Base-by-base conservation (phyloP, 2,113 vertebrate species). In the Tragulus kanchil region DNA sequence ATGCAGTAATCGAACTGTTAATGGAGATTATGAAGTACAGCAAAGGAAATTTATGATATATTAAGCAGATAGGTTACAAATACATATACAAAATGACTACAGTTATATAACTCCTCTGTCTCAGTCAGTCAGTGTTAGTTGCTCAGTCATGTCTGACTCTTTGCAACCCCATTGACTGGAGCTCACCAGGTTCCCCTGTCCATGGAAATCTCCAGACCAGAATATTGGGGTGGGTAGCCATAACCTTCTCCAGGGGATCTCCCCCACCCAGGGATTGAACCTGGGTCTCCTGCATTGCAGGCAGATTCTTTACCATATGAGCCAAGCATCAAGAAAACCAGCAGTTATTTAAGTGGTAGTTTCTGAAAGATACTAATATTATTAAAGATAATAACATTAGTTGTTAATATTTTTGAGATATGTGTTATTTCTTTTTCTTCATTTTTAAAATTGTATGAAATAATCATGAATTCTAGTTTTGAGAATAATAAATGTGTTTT, bases 361-460 rank as follows among this genome's bases (percentile, higher is more conserved):
- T 78, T 17, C 31, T 52, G 19, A 77, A 95, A 90, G 31, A 89
- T 25, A 64, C 50, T 82, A 84, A 71, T 56, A 73, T 73, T 21
- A 73, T 17, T 73, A 73, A 45, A 73, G 69, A 45, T 73, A 73
- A 69, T 69, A 69, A 25, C 45, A 45, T 25, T 36, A 36, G 36
- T 36, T 73, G 42, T 21, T 56, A 58, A 77, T 7, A 26, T 78
- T 94, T 97, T 91, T 89, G 16, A 95, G 48, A 42, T 83, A 56
- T 6, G 65, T 67, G 7, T 23, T 45, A 81, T 91, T 85, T 23
- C 2, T 11, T 90, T 94, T n/a, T 77, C 23, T 89, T 82, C 73
- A 65, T 71, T 78, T 97, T 75, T 42, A 12, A 93, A 71, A 23
- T 59, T 77, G 56, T 48, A 19, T 82, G 92, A 92, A 85, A 54